Conservation (phyloP, 2,113 vertebrate genomes). For the Phaetusa simplex region DNA sequence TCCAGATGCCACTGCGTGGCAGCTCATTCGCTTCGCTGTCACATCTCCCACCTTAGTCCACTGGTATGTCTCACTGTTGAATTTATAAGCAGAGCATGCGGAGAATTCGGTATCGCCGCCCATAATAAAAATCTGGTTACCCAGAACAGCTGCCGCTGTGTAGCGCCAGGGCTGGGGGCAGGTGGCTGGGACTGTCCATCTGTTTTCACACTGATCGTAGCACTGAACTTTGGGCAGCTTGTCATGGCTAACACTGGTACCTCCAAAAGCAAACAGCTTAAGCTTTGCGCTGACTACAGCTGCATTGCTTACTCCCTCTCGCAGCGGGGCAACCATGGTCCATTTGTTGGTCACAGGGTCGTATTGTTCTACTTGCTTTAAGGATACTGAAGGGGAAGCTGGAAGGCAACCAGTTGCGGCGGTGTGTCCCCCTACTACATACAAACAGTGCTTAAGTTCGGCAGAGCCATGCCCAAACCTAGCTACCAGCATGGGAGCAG, state of each 20-base stretch:
- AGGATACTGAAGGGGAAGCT: slow-evolving; percentile 81
- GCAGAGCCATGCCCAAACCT: slow-evolving; percentile 84
- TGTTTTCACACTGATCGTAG: slow-evolving; percentile 83
- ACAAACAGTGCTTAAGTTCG: slow-evolving; percentile 82
- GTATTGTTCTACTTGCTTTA: slow-evolving; percentile 85
- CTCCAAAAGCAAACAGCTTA: slow-evolving; percentile 84
- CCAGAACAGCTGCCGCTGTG: slow-evolving; percentile 83
- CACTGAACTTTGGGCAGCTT: slow-evolving; percentile 86
- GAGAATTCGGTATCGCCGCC: slow-evolving; percentile 85
- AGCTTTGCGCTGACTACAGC: slow-evolving; percentile 84
- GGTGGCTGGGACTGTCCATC: slow-evolving; percentile 83
- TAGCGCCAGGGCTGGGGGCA: slow-evolving; percentile 87
- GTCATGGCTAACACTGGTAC: slow-evolving; percentile 83
- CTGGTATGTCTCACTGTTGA: slow-evolving; percentile 85
- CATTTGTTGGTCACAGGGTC: slow-evolving; percentile 83
- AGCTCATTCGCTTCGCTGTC: slow-evolving; percentile 84
- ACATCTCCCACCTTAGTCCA: slow-evolving; percentile 87
- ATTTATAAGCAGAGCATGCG: slow-evolving; percentile 82
- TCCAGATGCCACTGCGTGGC: slow-evolving; percentile 83
- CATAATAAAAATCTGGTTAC: slow-evolving; percentile 87
- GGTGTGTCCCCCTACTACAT: slow-evolving; percentile 82
- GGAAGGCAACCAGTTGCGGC: slow-evolving; percentile 83
- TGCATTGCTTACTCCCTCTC: slow-evolving; percentile 84
- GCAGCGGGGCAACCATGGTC: slow-evolving; percentile 83
- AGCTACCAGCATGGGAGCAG: slow-evolving; percentile 83